A percentile compares a stretch with the other conserved stretches of the same genome.
phyloP scores from a whole-genome alignment of 1,140 invertebrate species.

The Leptopilina clavipes region DNA sequence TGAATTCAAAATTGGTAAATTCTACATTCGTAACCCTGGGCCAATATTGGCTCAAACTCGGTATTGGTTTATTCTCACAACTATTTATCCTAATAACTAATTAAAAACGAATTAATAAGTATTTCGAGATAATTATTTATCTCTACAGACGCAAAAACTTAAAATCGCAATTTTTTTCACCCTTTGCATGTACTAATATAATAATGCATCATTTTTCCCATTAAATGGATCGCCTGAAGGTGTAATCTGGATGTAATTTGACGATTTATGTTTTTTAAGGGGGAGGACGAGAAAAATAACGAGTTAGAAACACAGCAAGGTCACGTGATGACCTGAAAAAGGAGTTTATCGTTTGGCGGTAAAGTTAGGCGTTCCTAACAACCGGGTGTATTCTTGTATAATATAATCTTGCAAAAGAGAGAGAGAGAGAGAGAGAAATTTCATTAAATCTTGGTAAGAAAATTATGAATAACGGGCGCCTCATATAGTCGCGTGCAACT shows the following conservation, averaged over 20 bases:
- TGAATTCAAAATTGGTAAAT: no score
- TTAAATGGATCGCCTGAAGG: constrained; percentile 5
- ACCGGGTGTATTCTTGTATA: background rate
- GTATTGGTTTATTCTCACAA: no score
- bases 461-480: constrained; percentile 56
- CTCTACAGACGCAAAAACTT: no score
- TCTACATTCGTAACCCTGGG: no score
- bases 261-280: constrained; percentile 5
- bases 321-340: constrained; percentile 29
- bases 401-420: background rate
- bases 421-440: constrained; percentile 16
- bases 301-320: constrained; percentile 7
- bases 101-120: no score
- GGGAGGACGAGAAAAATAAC: background rate
- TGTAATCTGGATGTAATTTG: constrained; percentile 20
- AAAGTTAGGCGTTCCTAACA: constrained; percentile 9
- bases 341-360: constrained; percentile 29
- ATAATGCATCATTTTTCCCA: constrained; percentile 2
- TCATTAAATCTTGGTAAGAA: constrained; percentile 48
- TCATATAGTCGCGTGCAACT: constrained; percentile 49
- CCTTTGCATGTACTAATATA: no score
- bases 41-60: no score
- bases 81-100: no score
- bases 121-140: no score
- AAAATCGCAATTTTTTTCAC: no score